Percentiles rank a stretch among this genome's conserved stretches.
phyloP scores from a whole-genome alignment of 2,113 vertebrate species.

The Pungitius pungitius region DNA sequence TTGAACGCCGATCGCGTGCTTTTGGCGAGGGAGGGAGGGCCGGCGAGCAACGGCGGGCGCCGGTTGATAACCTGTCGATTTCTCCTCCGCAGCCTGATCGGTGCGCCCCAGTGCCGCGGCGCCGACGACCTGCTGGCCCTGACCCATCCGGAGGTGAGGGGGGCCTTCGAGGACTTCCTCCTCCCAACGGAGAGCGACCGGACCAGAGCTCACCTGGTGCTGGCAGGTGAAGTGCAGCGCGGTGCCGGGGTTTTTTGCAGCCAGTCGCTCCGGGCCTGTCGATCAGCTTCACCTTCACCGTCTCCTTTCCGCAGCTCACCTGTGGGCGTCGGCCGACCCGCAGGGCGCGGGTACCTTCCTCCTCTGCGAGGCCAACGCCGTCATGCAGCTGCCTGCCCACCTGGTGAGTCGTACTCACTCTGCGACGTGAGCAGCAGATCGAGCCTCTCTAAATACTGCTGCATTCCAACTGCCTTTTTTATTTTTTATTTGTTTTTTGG shows the following conservation, averaged over 20 bases:
- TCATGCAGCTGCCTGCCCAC: constrained; percentile 81
- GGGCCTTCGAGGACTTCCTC: constrained; percentile 78
- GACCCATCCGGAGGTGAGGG: constrained; percentile 69
- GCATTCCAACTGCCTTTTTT: not conserved
- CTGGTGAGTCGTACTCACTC: constrained; percentile 75
- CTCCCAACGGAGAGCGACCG: constrained; percentile 65
- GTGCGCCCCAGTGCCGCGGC: constrained; percentile 51
- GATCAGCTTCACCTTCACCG: not conserved
- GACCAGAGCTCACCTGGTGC: constrained; percentile 76
- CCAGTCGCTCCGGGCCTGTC: too few species aligned
- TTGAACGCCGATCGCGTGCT: not conserved
- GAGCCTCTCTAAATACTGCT: too few species aligned
- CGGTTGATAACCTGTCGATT: not conserved
- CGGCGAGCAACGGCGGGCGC: too few species aligned
- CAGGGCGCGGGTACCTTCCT: constrained; percentile 77
- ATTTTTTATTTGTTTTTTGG: constrained; percentile 20
- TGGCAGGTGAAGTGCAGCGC: constrained; percentile 79
- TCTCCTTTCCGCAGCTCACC: constrained; percentile 69
- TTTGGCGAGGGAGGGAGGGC: too few species aligned
- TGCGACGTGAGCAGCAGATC: not conserved
- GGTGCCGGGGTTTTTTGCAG: too few species aligned
- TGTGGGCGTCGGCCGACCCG: constrained; percentile 83
- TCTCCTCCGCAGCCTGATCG: constrained; percentile 61
- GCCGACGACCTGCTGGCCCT: constrained; percentile 66
- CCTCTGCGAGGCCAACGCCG: constrained; percentile 78